Conservation (phyloP, 2,888 invertebrate species). For the Rosalia funebris region DNA sequence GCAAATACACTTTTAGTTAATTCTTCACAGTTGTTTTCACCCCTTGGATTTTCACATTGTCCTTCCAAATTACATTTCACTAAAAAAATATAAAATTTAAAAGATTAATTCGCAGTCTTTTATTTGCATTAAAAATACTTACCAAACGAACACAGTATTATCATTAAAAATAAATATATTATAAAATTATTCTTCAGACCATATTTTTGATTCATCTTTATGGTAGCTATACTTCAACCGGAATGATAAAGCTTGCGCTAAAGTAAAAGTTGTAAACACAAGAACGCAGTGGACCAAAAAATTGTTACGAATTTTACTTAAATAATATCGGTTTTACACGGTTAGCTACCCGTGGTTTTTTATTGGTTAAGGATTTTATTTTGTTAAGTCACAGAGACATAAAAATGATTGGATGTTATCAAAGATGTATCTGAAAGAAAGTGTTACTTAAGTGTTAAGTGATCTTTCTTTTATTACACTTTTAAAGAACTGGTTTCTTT, state of each 20-base stretch:
- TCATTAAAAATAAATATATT: constrained; percentile 6
- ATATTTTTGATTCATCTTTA: constrained; percentile 12
- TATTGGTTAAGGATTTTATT: too few relatives aligned
- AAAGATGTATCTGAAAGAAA: too few relatives aligned
- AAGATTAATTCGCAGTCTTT: not conserved
- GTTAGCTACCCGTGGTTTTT: constrained; percentile 1
- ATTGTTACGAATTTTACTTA: constrained; percentile 29
- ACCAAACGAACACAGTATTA: constrained; percentile 1
- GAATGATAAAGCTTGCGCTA: constrained; percentile 25
- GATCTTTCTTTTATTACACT: too few relatives aligned
- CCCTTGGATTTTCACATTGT: constrained; percentile 34
- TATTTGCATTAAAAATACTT: not conserved
- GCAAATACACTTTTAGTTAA: constrained; percentile 7
- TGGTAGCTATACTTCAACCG: constrained; percentile 3
- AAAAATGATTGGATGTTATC: too few relatives aligned
- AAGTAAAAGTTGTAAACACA: constrained; percentile 41
- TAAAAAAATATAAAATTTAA: constrained; percentile 5
- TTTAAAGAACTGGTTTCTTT: too few relatives aligned
- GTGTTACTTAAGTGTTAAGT: too few relatives aligned
- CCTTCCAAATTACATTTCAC: constrained; percentile 20
- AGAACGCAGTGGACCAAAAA: constrained; percentile 42
- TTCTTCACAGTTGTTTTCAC: constrained; percentile 30
- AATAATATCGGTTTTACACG: constrained; percentile 7
- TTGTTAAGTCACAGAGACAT: too few relatives aligned
- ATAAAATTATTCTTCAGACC: constrained; percentile 10